Conservation (phyloP, 2,113 vertebrate genomes). For the Mustelus asterias region DNA sequence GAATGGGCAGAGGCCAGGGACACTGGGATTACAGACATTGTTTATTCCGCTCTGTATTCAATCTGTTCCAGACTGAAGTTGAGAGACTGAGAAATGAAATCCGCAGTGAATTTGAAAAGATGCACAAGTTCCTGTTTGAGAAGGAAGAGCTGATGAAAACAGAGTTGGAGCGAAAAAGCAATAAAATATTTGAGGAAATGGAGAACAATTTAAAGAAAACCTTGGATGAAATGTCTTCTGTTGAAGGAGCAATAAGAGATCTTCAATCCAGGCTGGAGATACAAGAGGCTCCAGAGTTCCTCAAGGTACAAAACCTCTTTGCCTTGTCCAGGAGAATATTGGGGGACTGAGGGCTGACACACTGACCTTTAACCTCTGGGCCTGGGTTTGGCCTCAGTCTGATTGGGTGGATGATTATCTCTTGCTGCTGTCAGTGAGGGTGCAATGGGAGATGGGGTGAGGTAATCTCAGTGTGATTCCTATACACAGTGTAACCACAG, state of each 20-base stretch:
- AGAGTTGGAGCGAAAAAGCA: neutral
- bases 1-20: neutral
- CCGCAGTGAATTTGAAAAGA: neutral
- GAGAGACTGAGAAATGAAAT: neutral
- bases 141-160: neutral
- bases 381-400: neutral
- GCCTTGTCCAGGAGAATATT: neutral
- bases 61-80: neutral
- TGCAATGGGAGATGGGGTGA: neutral
- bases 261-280: neutral
- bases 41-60: neutral
- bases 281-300: neutral
- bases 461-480: neutral
- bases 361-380: neutral
- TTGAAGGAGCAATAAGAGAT: neutral
- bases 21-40: neutral
- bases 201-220: neutral
- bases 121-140: neutral
- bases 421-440: neutral
- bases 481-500: too few species aligned
- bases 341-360: neutral
- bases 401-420: neutral
- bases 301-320: neutral
- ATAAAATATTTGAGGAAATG: neutral
- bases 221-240: neutral